phyloP scores from a whole-genome alignment of 2,888 invertebrate species.

The Ashinkailepas kermadecensis region DNA sequence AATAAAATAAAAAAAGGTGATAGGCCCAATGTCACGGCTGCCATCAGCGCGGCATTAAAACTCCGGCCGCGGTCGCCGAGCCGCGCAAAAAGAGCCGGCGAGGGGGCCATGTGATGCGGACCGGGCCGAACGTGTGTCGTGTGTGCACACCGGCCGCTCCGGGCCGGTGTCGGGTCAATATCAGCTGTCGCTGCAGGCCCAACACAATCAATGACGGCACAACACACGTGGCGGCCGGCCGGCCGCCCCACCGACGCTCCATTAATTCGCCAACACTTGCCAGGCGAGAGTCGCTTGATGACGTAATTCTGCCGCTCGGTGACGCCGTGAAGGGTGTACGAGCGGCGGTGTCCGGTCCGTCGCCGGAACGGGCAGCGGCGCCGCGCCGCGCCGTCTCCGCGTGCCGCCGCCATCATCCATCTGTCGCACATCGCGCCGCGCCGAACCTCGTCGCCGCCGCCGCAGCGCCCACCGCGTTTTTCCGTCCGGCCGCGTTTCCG shows the following conservation, averaged over 20 bases:
- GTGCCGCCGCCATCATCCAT: not conserved
- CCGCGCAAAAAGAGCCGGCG: not conserved
- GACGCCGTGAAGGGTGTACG: not conserved
- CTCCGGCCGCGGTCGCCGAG: not conserved
- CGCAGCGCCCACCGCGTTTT: not conserved
- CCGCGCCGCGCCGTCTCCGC: not conserved
- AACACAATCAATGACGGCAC: not conserved
- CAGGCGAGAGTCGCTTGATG: not conserved
- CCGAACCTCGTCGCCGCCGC: not conserved
- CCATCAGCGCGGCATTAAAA: constrained; percentile 1
- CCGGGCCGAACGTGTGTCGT: not conserved
- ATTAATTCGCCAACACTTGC: not conserved
- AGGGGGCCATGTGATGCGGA: not conserved
- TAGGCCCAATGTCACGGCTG: constrained; percentile 10
- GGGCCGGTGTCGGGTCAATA: not conserved
- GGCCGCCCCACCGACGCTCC: not conserved
- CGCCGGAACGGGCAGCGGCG: not conserved
- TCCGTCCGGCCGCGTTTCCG: no score
- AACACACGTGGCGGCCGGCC: not conserved
- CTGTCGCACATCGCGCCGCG: not conserved
- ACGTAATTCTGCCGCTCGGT: not conserved
- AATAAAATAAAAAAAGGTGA: constrained; percentile 14
- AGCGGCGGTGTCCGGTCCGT: no score
- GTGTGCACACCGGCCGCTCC: no score
- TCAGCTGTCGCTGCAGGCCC: no score